These are phyloP conservation scores for Hucho hucho DNA, from an alignment of 2,113 vertebrate genomes.

Conservation along the genomic window DNA sequence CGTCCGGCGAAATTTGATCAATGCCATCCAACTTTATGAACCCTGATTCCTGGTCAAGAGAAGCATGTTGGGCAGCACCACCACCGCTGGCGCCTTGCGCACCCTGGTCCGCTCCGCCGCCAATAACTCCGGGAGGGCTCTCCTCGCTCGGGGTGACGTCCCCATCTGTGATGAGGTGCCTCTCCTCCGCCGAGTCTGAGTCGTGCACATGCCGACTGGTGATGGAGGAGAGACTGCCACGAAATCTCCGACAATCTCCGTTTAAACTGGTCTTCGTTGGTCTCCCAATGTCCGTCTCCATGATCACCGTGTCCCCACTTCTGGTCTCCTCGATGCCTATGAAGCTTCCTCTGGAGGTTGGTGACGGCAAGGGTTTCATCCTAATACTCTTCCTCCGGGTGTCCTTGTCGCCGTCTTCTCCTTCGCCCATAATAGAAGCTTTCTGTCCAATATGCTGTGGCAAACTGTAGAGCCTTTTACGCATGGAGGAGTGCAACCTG, in stretches of 20 bases:
- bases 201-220: slow-evolving; percentile 87
- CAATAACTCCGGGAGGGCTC: slow-evolving; percentile 81
- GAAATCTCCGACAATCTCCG: slow-evolving; percentile 93
- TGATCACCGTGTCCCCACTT: slow-evolving; percentile 74
- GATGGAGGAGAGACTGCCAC: slow-evolving; percentile 93
- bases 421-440: slow-evolving; percentile 91
- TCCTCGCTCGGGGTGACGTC: slow-evolving; percentile 81
- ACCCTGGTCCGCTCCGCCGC: slow-evolving; percentile 72
- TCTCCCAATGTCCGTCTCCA: slow-evolving; percentile 84
- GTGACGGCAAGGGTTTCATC: slow-evolving; percentile 88
- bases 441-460: slow-evolving; percentile 94
- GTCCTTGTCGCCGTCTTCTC: slow-evolving; percentile 86
- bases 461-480: slow-evolving; percentile 98
- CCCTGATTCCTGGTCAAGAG: slow-evolving; percentile 73
- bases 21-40: slow-evolving; percentile 89
- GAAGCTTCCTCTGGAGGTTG: slow-evolving; percentile 77
- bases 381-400: slow-evolving; percentile 90
- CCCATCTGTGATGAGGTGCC: slow-evolving; percentile 89
- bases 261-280: slow-evolving; percentile 90
- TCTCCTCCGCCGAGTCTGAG: slow-evolving; percentile 87
- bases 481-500: slow-evolving; percentile 94
- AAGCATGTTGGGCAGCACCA: slow-evolving; percentile 52
- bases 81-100: slow-evolving; percentile 69
- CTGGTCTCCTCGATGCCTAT: slow-evolving; percentile 69
- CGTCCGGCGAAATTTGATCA: slow-evolving; percentile 90